phyloP scores from a whole-genome alignment of 2,888 invertebrate genomes.

The Marronus borbonicus region DNA sequence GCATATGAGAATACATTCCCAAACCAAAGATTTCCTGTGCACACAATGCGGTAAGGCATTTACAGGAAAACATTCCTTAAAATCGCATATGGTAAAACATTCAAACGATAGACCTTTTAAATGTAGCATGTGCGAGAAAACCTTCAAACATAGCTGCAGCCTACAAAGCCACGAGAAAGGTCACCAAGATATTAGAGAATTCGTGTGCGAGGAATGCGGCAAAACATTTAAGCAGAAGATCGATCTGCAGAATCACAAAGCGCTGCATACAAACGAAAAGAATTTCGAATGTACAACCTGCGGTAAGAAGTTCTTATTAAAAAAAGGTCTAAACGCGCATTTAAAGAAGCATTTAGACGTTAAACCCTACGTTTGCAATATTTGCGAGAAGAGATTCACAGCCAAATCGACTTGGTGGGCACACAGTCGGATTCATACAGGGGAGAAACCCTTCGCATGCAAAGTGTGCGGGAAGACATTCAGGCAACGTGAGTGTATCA shows the following conservation, averaged over 20 bases:
- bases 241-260: neutral
- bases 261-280: neutral
- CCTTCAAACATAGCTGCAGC: neutral
- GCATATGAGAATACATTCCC: slow-evolving; percentile 3
- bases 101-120: neutral
- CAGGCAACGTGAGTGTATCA: slow-evolving; percentile 2
- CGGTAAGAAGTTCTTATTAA: slow-evolving; percentile 25
- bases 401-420: neutral
- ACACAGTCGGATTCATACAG: slow-evolving; percentile 16
- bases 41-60: neutral
- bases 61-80: neutral
- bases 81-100: neutral
- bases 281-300: slow-evolving; percentile 25
- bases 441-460: slow-evolving; percentile 10
- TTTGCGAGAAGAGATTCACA: slow-evolving; percentile 11
- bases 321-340: neutral
- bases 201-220: neutral
- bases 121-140: neutral
- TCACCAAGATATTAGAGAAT: neutral
- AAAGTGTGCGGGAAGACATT: slow-evolving; percentile 30
- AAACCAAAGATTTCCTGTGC: neutral
- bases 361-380: slow-evolving; percentile 3
- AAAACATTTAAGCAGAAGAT: neutral
- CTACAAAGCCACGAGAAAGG: neutral
- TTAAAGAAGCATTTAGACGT: slow-evolving; percentile 13